phyloP scores from a whole-genome alignment of 2,113 vertebrate species.

The Hemibagrus wyckioides region DNA sequence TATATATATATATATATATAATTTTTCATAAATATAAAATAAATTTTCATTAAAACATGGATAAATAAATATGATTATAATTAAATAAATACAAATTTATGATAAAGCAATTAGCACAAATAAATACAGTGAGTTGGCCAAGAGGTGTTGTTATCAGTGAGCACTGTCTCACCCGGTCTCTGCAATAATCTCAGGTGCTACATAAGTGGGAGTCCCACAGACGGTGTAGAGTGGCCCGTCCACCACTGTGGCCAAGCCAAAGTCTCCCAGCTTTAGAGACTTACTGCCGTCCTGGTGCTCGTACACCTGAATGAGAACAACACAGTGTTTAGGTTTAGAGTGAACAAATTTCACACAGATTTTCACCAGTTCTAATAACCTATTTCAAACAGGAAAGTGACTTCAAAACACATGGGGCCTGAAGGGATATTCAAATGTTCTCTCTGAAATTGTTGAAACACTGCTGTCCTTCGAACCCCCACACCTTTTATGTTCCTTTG shows the following conservation, averaged over 20 bases:
- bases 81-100: neutral
- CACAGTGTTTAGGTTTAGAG: neutral
- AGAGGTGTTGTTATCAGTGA: neutral
- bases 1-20: neutral
- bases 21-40: neutral
- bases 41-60: neutral
- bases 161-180: slow-evolving; percentile 85
- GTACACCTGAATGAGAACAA: slow-evolving; percentile 79
- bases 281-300: slow-evolving; percentile 94
- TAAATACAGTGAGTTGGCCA: neutral
- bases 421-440: neutral
- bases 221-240: slow-evolving; percentile 92
- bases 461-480: neutral
- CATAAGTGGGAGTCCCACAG: slow-evolving; percentile 96
- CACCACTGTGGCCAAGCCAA: slow-evolving; percentile 92
- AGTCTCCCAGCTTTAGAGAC: slow-evolving; percentile 94
- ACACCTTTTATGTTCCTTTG: neutral
- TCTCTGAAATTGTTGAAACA: neutral
- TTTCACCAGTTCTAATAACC: neutral
- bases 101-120: neutral
- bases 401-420: neutral
- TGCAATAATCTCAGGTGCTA: slow-evolving; percentile 95
- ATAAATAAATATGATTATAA: no score
- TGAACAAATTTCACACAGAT: neutral
- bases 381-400: neutral